Percentiles rank a stretch among this genome's conserved stretches.
Evolutionary conservation across 2,888 invertebrate species (phyloP).

Genomic region (Hanleya hanleyi): DNA sequence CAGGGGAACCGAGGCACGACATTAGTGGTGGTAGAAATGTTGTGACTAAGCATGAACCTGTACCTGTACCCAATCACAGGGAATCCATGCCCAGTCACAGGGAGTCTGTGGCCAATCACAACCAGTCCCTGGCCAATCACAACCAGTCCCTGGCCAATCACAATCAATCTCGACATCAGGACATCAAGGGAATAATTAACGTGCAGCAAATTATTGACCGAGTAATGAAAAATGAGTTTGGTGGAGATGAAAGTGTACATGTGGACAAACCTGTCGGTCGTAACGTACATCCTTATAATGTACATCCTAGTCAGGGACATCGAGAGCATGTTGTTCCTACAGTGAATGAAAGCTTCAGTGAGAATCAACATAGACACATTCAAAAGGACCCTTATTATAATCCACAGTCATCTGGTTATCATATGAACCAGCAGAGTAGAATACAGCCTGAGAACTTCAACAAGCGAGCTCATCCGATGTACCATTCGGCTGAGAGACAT

Average conservation of each 20-base stretch:
- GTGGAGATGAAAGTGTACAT: background rate
- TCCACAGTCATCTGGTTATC: background rate
- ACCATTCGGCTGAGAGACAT: background rate
- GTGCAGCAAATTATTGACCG: constrained; percentile 56
- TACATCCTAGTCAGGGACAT: constrained; percentile 5
- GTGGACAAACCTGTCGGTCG: too few relatives aligned
- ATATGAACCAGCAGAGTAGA: background rate
- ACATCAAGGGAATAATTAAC: constrained; percentile 38
- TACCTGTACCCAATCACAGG: background rate
- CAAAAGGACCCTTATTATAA: too few relatives aligned
- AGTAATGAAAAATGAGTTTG: constrained; percentile 40
- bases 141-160: background rate
- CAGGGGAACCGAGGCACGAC: background rate
- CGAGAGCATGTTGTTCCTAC: background rate
- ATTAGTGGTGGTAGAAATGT: background rate
- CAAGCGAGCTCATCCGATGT: background rate
- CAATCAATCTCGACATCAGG: background rate
- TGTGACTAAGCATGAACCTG: background rate
- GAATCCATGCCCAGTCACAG: background rate
- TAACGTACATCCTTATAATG: background rate
- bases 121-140: background rate
- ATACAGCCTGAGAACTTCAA: background rate
- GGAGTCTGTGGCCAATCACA: background rate
- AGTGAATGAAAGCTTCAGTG: background rate
- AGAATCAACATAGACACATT: background rate